Conservation (phyloP, 2,797 vertebrate species). For the Bucorvus abyssinicus region DNA sequence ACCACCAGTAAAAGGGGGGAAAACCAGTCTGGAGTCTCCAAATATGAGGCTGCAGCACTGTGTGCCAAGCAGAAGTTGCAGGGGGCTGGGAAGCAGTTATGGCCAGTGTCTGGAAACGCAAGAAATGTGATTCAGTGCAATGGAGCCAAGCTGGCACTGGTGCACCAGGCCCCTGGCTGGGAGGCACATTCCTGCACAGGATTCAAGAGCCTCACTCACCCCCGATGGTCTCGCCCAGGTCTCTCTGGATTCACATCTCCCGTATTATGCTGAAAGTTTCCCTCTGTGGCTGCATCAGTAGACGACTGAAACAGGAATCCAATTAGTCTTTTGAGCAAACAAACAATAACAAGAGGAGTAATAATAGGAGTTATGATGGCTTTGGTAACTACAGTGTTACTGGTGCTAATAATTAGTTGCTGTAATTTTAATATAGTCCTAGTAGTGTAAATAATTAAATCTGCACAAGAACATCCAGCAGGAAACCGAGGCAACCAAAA, state of each 20-base stretch:
- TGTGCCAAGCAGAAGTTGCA: fast-evolving
- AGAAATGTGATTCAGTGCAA: fast-evolving
- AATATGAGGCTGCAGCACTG: fast-evolving
- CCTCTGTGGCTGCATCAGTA: not conserved
- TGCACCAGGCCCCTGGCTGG: not conserved
- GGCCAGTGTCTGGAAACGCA: fast-evolving
- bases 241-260: not conserved
- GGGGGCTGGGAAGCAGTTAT: not conserved
- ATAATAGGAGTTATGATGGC: not conserved
- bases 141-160: not conserved
- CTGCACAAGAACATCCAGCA: not conserved
- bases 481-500: constrained; percentile 29
- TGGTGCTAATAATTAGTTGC: constrained; percentile 22
- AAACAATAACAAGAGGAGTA: not conserved
- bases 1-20: not conserved
- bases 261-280: not conserved
- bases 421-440: constrained; percentile 30
- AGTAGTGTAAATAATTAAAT: constrained; percentile 34
- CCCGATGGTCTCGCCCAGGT: not conserved
- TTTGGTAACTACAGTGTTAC: not conserved
- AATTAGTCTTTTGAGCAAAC: not conserved
- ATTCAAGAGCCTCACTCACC: not conserved
- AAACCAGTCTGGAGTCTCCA: not conserved
- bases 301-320: not conserved
- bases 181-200: not conserved